phyloP scores from a whole-genome alignment of 2,113 vertebrate genomes.

The Neotragus pygmaeus region DNA sequence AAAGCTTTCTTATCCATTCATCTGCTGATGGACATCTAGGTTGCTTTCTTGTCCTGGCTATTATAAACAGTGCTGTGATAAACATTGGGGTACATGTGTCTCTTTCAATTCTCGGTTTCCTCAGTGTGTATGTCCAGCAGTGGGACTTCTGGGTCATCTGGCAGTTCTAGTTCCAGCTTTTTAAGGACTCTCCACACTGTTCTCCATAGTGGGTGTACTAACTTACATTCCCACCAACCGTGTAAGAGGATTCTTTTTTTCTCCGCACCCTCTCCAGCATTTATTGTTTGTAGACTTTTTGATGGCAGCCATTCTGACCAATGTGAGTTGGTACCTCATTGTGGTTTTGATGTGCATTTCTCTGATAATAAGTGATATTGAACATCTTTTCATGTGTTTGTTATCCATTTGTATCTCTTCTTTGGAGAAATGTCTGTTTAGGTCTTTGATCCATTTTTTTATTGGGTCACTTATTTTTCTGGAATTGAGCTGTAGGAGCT shows the following conservation, averaged over 20 bases:
- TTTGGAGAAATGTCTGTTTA: neutral
- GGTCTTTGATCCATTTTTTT: neutral
- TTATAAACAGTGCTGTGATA: neutral
- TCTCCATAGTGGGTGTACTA: neutral
- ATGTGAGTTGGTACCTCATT: neutral
- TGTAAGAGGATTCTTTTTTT: neutral
- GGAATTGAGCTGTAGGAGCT: neutral
- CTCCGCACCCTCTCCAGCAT: neutral
- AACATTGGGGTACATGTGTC: fast-evolving
- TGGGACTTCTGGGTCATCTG: neutral
- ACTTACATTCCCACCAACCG: neutral
- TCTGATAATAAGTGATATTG: neutral
- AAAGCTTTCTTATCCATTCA: neutral
- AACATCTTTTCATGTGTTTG: neutral
- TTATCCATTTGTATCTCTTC: neutral
- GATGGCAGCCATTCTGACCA: neutral
- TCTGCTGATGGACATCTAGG: neutral
- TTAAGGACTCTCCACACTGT: neutral
- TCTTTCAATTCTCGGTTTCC: neutral
- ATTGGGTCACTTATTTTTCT: neutral
- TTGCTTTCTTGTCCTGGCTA: neutral
- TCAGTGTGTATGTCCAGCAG: neutral
- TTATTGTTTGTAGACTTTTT: neutral
- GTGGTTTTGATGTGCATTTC: neutral
- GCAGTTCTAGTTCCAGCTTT: neutral